These are phyloP conservation scores for Philypnodon macrostomus DNA, from an alignment of 2,797 vertebrate species.

Conservation along the genomic window DNA sequence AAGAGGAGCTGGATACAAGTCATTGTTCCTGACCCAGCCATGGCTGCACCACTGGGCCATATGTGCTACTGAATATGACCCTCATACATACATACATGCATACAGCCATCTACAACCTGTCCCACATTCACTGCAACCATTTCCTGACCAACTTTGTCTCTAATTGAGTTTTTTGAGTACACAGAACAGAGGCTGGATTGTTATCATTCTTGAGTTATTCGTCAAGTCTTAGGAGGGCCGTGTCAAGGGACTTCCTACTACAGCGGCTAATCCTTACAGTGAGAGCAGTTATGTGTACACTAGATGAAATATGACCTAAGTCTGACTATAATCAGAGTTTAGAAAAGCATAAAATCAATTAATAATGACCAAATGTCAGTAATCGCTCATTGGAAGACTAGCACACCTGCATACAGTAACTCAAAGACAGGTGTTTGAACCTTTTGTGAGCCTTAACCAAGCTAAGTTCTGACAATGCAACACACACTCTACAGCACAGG, in stretches of 20 bases:
- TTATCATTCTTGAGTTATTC: constrained; percentile 35
- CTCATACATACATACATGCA: constrained; percentile 8
- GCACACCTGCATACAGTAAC: neutral
- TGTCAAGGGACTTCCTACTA: constrained; percentile 38
- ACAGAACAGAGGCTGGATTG: constrained; percentile 26
- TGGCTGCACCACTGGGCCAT: constrained; percentile 29
- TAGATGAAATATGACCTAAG: constrained; percentile 1
- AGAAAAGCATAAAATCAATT: neutral
- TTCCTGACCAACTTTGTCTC: constrained; percentile 23
- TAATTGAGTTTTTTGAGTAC: constrained; percentile 8
- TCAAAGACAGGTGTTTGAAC: neutral
- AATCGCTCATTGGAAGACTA: neutral
- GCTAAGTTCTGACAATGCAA: too few species aligned
- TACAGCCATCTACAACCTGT: constrained; percentile 17
- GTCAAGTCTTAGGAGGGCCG: constrained; percentile 15
- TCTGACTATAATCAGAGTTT: neutral
- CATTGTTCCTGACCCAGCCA: constrained; percentile 35
- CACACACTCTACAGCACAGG: too few species aligned
- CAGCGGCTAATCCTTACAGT: constrained; percentile 34
- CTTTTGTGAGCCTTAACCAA: too few species aligned
- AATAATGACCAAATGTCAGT: neutral
- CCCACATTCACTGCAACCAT: constrained; percentile 3
- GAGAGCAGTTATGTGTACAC: constrained; percentile 5
- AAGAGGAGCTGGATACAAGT: constrained; percentile 21
- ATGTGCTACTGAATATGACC: constrained; percentile 46